These are phyloP conservation scores for Cenopis cana DNA, from an alignment of 2,888 invertebrate species.

Conservation along the genomic window DNA sequence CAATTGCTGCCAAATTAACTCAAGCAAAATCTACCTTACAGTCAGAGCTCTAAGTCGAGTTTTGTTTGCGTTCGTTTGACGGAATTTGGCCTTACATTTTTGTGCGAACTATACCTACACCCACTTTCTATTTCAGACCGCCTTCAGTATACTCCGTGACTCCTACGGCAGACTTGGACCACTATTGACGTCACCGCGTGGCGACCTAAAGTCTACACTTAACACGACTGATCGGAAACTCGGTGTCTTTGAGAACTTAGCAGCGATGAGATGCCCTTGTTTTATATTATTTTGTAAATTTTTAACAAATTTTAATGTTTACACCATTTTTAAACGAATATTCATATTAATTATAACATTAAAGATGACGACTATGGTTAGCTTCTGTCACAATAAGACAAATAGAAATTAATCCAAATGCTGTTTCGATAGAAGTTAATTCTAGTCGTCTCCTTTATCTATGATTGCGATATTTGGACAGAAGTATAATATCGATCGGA, in stretches of 20 bases:
- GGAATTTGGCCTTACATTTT: too few relatives aligned
- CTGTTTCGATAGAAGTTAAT: neutral
- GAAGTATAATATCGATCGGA: neutral
- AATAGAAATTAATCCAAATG: neutral
- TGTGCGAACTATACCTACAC: too few relatives aligned
- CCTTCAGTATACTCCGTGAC: constrained; percentile 80
- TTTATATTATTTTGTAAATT: constrained; percentile 48
- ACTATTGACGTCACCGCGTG: constrained; percentile 73
- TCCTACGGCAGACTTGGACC: constrained; percentile 71
- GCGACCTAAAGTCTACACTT: constrained; percentile 54
- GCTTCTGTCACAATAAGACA: neutral
- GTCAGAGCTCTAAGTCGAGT: too few relatives aligned
- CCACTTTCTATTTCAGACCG: constrained; percentile 60
- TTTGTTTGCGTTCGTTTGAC: too few relatives aligned
- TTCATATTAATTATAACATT: neutral
- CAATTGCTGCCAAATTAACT: too few relatives aligned
- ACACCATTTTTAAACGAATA: constrained; percentile 17
- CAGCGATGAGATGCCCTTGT: constrained; percentile 43
- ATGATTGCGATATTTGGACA: neutral
- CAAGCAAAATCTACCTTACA: too few relatives aligned
- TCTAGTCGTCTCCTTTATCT: neutral
- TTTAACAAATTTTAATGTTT: constrained; percentile 43
- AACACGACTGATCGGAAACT: constrained; percentile 64
- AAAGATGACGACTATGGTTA: neutral
- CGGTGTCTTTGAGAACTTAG: constrained; percentile 57